These are phyloP conservation scores for Catostylus mosaicus DNA, from an alignment of 30 jellyfish, hydroid and myxozoan species.

Conservation along the genomic window DNA sequence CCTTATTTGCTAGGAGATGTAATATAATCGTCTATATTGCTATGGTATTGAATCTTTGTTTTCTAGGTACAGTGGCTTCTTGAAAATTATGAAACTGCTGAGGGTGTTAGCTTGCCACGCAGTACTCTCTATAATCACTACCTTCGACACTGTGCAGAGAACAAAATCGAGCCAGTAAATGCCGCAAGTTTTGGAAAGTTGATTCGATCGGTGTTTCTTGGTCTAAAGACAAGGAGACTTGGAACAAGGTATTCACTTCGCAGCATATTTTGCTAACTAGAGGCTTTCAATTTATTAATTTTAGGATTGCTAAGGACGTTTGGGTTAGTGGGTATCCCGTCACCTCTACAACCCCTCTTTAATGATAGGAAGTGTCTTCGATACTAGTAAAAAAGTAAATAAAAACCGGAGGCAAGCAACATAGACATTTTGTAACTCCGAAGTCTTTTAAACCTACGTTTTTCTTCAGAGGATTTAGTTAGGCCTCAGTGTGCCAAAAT, in stretches of 20 bases:
- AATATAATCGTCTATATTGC: background rate
- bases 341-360: too few relatives aligned
- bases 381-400: too few relatives aligned
- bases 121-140: slow-evolving; percentile 96
- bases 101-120: slow-evolving; percentile 99
- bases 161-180: slow-evolving; percentile 96
- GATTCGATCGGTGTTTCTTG: slow-evolving; percentile 96
- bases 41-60: background rate
- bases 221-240: slow-evolving; percentile 96
- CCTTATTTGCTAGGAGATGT: background rate
- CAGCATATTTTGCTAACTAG: too few relatives aligned
- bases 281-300: too few relatives aligned
- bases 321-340: too few relatives aligned
- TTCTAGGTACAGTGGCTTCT: slow-evolving; percentile 98
- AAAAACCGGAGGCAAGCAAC: too few relatives aligned
- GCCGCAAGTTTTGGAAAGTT: slow-evolving; percentile 99
- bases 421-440: too few relatives aligned
- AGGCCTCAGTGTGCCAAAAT: too few relatives aligned
- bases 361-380: too few relatives aligned
- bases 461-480: too few relatives aligned
- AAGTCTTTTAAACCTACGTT: too few relatives aligned
- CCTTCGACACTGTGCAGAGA: slow-evolving; percentile 91
- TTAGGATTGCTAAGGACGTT: too few relatives aligned
- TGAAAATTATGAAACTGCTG: slow-evolving; percentile 98
- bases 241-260: slow-evolving; percentile 90